phyloP scores from a whole-genome alignment of 2,113 vertebrate genomes.

The Bambusicola thoracicus region DNA sequence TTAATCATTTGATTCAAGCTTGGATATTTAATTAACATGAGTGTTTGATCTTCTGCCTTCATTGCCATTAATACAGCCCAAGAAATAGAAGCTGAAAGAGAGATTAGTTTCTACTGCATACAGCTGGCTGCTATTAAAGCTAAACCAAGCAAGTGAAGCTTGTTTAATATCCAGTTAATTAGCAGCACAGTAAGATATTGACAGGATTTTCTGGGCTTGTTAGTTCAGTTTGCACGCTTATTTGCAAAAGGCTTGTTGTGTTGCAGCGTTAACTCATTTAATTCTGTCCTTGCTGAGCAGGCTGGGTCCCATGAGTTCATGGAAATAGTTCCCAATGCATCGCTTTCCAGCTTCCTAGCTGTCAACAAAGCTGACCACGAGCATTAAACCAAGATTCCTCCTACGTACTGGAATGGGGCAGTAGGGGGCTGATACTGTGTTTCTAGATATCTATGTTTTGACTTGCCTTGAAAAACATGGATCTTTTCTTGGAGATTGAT shows the following conservation, averaged over 20 bases:
- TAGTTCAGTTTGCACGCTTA: background rate
- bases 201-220: conserved; percentile 22
- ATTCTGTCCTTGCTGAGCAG: conserved; percentile 7
- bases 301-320: background rate
- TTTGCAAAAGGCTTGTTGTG: background rate
- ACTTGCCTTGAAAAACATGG: background rate
- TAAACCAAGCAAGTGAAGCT: conserved; percentile 16
- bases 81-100: conserved; percentile 6
- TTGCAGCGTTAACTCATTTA: background rate
- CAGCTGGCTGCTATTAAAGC: conserved; percentile 31
- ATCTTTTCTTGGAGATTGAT: background rate
- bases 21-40: conserved; percentile 47
- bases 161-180: conserved; percentile 51
- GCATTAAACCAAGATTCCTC: background rate
- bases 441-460: background rate
- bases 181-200: conserved; percentile 45
- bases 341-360: background rate
- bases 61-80: background rate
- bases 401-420: background rate
- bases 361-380: background rate
- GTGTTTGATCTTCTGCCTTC: conserved; percentile 38
- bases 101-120: background rate
- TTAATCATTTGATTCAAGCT: conserved; percentile 35
- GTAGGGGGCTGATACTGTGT: background rate
- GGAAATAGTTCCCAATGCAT: background rate